Evolutionary conservation across 2,888 invertebrate species (phyloP), one percentile per base, ranked within the genome.

Genomic region (Linnaemya vulpina): DNA sequence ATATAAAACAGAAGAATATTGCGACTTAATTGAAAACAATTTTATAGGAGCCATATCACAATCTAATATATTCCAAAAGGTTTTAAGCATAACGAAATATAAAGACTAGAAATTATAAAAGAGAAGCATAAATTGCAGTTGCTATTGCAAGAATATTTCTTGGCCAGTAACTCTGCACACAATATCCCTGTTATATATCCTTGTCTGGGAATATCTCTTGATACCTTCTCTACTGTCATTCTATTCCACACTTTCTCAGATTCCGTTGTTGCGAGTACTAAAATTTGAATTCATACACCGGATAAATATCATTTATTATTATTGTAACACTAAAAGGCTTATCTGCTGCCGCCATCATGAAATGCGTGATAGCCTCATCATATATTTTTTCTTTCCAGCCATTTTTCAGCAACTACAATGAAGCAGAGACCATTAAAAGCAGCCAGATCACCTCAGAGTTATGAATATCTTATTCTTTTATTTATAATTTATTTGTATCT

Each of bases 311-410:
- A 85, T 85, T 85, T 85, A 85, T 85, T 85, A 85, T 85, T 85
- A 85, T 85, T 85, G 85, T 82, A 85, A 86, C 83, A 80, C 80
- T 83, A 80, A 83, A 80, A 79, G 76, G 86, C 80, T 80, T 86
- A 86, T 81, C 86, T 86, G 53, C 71, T 46, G 71, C 74, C 87
- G 86, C 87, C 87, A 87, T 87, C 87, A 79, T 86, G 87, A 86
- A 87, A 87, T 87, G 86, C 88, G 90, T 90, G 90, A 90, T 90
- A 89, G 90, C 88, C 90, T 90, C 90, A 90, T 90, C 90, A 90
- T 90, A 89, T 90, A n/a, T n/a, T n/a, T n/a, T n/a, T 90, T 82
- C 88, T 86, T 71, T 25, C 46, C 84, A 89, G 83, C 86, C 82
- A 85, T 79, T 76, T 83, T 85, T 84, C 78, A 86, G 86, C 86